Evolutionary conservation across 2,113 vertebrate species (phyloP), one percentile per base, ranked within the genome.

Genomic region (Ginglymostoma cirratum): DNA sequence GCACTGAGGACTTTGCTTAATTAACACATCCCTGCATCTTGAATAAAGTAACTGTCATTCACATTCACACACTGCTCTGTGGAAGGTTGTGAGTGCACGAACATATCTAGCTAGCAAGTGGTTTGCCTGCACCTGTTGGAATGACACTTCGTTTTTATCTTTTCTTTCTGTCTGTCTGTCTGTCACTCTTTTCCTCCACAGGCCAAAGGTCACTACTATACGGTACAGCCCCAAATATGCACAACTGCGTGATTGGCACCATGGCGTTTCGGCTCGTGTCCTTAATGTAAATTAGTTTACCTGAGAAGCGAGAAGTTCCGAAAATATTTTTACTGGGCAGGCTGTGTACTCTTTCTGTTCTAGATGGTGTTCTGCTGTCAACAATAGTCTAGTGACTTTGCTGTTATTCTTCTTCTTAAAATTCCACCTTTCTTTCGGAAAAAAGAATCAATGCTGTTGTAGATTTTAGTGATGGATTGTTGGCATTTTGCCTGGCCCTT

Each of bases 181-280:
- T 95, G 38, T 76, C 42, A 24, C 93, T 42, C 10, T 70, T 0
- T 70, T 10, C n/a, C n/a, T 97, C 72, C 97, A 97, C 98, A 99
- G 99, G 98, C 97, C 97, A 97, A 98, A 98, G 98, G 96, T 98
- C 97, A 98, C 98, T 97, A 97, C 98, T 97, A 98, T 98, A 97
- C 96, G 98, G 97, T 98, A 99, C 97, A 99, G 98, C 96, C 99
- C 99, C 96, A 99, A 98, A 98, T 99, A 99, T 96, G 98, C 98
- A 97, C 98, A 99, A 97, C 98, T 99, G 97, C 98, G 99, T 97
- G 98, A 99, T 98, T 99, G 99, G 99, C 99, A 99, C 97, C 99
- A 99, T 96, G 99, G 98, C 96, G 99, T 99, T 97, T 99, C 99
- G 97, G 99, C 99, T 97, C 98, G 98, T 97, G 98, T 98, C 97